phyloP scores from a whole-genome alignment of 2,888 invertebrate species.

The Habrosyne pyritoides region DNA sequence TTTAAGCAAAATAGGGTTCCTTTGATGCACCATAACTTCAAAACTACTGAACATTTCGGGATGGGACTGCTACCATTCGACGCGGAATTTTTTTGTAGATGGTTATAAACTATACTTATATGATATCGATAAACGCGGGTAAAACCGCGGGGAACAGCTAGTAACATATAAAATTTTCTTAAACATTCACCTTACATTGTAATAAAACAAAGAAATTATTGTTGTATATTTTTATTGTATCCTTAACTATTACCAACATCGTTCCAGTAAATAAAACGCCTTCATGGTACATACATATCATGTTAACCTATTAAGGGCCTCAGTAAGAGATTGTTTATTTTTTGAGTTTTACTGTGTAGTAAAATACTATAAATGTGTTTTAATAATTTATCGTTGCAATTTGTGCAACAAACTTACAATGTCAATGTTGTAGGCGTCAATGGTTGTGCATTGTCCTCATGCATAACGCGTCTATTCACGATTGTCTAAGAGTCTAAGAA shows the following conservation, averaged over 20 bases:
- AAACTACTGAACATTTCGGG: too few species aligned
- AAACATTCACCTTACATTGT: too few species aligned
- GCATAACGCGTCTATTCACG: background rate
- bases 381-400: conserved; percentile 57
- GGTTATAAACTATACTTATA: too few species aligned
- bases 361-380: conserved; percentile 57
- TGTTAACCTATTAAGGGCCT: conserved; percentile 37
- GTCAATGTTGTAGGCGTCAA: conserved; percentile 21
- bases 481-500: background rate
- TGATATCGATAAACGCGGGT: too few species aligned
- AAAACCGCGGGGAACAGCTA: too few species aligned
- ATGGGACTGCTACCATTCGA: too few species aligned
- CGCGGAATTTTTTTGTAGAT: too few species aligned
- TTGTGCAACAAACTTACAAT: conserved; percentile 41
- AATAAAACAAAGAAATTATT: conserved; percentile 45
- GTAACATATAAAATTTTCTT: too few species aligned
- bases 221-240: conserved; percentile 26
- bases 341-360: conserved; percentile 54
- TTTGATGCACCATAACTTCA: too few species aligned
- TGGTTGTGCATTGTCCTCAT: conserved; percentile 7
- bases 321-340: conserved; percentile 36
- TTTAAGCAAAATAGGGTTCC: too few species aligned
- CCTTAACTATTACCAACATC: conserved; percentile 9
- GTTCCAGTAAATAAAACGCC: conserved; percentile 14
- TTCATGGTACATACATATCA: conserved; percentile 22